Percentiles rank a stretch among this genome's conserved stretches.
phyloP scores from a whole-genome alignment of 2,113 vertebrate genomes.

The Rhineura floridana region DNA sequence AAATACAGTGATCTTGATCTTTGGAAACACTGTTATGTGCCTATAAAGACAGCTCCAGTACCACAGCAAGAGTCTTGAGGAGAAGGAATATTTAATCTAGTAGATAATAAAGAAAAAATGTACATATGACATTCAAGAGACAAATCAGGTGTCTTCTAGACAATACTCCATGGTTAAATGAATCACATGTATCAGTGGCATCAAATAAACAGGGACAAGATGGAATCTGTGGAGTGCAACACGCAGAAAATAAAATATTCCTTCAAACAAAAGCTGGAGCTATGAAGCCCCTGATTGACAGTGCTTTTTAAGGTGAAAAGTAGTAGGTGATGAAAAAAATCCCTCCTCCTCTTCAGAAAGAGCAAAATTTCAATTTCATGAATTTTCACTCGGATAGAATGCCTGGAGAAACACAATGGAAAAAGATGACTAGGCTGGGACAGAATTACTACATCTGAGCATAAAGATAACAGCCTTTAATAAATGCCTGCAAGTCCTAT shows the following conservation, averaged over 20 bases:
- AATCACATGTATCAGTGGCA: neutral
- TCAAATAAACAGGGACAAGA: neutral
- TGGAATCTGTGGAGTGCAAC: neutral
- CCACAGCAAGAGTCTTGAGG: neutral
- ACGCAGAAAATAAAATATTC: neutral
- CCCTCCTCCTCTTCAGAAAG: neutral
- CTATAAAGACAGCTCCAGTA: neutral
- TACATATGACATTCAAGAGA: neutral
- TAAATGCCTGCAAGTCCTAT: constrained; percentile 20
- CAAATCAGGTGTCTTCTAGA: neutral
- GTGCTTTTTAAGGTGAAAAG: constrained; percentile 29
- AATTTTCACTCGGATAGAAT: constrained; percentile 22
- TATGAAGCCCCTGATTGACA: constrained; percentile 1
- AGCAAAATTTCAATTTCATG: constrained; percentile 7
- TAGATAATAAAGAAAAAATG: constrained; percentile 13
- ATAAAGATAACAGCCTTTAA: constrained; percentile 19
- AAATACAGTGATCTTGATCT: constrained; percentile 19
- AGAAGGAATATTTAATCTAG: constrained; percentile 1
- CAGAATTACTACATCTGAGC: neutral
- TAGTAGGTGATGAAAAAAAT: constrained; percentile 11
- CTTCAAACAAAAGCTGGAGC: constrained; percentile 8
- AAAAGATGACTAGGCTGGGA: neutral
- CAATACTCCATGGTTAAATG: neutral
- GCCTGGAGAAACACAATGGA: neutral
- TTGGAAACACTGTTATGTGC: neutral